Percentiles rank a stretch among this genome's conserved stretches.
Evolutionary conservation across 2,113 vertebrate species (phyloP).

Genomic region (Odontophorus gujanensis): DNA sequence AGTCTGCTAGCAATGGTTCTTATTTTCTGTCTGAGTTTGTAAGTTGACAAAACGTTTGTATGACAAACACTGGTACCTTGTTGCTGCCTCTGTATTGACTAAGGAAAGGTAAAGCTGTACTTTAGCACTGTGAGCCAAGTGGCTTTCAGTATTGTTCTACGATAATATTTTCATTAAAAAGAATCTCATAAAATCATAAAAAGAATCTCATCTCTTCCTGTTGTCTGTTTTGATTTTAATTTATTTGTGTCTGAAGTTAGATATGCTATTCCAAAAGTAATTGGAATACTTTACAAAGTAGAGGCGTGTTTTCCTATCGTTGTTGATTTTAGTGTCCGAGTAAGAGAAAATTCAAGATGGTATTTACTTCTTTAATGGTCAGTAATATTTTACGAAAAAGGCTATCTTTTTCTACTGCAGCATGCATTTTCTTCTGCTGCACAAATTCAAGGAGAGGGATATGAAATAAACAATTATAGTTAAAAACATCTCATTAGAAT

Average conservation of each 20-base stretch:
- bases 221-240: background rate
- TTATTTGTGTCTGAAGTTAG: background rate
- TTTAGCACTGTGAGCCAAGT: background rate
- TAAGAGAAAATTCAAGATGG: background rate
- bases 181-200: background rate
- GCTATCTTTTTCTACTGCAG: background rate
- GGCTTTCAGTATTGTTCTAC: background rate
- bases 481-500: background rate
- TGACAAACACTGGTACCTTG: background rate
- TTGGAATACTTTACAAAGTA: background rate
- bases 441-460: background rate
- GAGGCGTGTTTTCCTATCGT: background rate
- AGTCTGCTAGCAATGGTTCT: background rate
- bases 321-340: background rate
- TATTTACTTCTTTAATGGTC: background rate
- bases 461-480: background rate
- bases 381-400: background rate
- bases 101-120: background rate
- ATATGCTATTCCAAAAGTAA: background rate
- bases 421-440: background rate
- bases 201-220: background rate
- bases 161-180: background rate
- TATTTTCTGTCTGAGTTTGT: background rate
- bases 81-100: background rate
- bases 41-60: background rate